Evolutionary conservation across 1,140 invertebrate genomes (phyloP).

Genomic region (Epicauta chinensis): DNA sequence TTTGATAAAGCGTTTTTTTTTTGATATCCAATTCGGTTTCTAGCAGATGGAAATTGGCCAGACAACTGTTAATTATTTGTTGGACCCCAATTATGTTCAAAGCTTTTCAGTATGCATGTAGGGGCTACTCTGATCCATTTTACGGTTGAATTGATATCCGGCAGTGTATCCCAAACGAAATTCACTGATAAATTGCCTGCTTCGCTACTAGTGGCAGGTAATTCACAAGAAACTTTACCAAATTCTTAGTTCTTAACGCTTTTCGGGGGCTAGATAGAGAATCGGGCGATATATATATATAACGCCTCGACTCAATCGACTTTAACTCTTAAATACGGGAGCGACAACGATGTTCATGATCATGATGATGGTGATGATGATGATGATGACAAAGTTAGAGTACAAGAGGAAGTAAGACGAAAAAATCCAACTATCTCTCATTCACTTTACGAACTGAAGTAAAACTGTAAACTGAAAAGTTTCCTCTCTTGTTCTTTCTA

Average conservation of each 20-base stretch:
- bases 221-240: constrained; percentile 36
- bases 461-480: neutral
- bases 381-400: neutral
- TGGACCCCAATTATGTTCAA: constrained; percentile 12
- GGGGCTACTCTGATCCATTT: constrained; percentile 30
- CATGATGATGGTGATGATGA: no score
- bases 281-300: no score
- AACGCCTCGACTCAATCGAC: neutral
- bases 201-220: constrained; percentile 36
- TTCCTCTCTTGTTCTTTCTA: constrained; percentile 25
- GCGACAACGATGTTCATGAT: no score
- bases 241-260: constrained; percentile 38
- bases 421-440: neutral
- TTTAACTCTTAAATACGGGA: no score
- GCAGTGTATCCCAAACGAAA: constrained; percentile 11
- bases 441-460: neutral
- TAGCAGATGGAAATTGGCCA: neutral
- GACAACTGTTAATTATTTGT: constrained; percentile 15
- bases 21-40: neutral
- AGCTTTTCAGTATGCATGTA: constrained; percentile 19
- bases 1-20: neutral
- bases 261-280: constrained; percentile 12
- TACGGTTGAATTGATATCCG: constrained; percentile 33
- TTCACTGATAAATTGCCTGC: constrained; percentile 38
- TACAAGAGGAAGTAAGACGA: neutral